Evolutionary conservation across 1,140 invertebrate species (phyloP), one percentile per base, ranked within the genome.

Genomic region (Aporrectodea caliginosa): DNA sequence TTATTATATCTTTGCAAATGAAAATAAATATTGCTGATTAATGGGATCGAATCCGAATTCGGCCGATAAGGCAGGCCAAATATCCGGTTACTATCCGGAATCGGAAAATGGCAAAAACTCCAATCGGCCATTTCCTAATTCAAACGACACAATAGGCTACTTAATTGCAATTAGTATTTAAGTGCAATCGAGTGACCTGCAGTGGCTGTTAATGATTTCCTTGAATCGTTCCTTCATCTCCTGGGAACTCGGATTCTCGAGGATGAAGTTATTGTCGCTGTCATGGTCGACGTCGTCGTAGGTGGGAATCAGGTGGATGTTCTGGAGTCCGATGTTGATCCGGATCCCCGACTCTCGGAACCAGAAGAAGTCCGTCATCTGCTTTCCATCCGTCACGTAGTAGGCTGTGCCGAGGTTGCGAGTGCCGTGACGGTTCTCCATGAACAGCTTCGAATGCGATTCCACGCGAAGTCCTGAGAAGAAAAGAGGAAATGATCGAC

Each of bases 271-370:
- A 35, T 35, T 35, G 35, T 76, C 75, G 35, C 43, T 76, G 35
- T 76, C 75, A 22, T 84, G 84, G 16, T 84, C 82, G n/a, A 85
- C 75, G 73, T 85, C 85, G 29, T 81, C 80, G 76, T 85, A 86
- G 43, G 83, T 79, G 0, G 85, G 84, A 2, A 85, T 75, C 30
- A 86, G 78, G 81, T 81, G 83, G 2, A 85, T 82, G 22, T 83
- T 82, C 1, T 83, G 83, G n/a, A 86, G 79, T 68, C 83, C 82
- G 35, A 86, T 80, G 16, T 83, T 85, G 32, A 87, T 82, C n/a
- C 75, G 30, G 16, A 76, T 16, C 6, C 75, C 75, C 1, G 86
- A 84, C 12, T 82, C 82, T 12, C 85, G 82, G 70, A 81, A 78
- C 82, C 84, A 85, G 27, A 82, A 83, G 69, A 85, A 85, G 81